phyloP scores from a whole-genome alignment of 2,797 vertebrate genomes.

The Tolypeutes matacus region DNA sequence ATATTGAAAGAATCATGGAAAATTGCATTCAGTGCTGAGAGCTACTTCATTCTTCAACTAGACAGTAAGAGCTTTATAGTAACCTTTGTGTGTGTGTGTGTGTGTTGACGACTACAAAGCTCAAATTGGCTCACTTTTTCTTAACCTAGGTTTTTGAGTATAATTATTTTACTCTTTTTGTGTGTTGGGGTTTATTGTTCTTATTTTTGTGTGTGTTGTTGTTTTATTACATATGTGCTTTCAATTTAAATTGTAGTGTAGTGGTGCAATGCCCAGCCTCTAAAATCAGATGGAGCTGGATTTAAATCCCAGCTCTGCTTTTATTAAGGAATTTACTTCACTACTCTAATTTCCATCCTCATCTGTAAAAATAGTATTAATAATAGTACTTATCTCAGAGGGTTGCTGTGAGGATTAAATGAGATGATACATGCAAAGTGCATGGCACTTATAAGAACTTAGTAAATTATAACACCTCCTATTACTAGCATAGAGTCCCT shows the following conservation, averaged over 20 bases:
- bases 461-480: background rate
- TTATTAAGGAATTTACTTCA: constrained; percentile 37
- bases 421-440: background rate
- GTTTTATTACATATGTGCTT: background rate
- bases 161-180: background rate
- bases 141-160: background rate
- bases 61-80: background rate
- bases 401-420: background rate
- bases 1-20: background rate
- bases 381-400: background rate
- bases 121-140: constrained; percentile 6
- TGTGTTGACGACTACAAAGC: background rate
- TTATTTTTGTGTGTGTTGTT: constrained; percentile 19
- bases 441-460: background rate
- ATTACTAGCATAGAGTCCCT: background rate
- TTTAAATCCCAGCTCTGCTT: background rate
- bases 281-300: background rate
- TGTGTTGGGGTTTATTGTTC: background rate
- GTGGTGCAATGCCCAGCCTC: background rate
- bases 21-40: background rate
- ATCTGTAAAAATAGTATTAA: background rate
- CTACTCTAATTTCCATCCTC: background rate
- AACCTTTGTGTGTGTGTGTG: background rate
- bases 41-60: background rate
- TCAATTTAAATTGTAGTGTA: background rate